These are phyloP conservation scores for Pyrgilauda ruficollis DNA, from an alignment of 2,113 vertebrate genomes.

Conservation along the genomic window DNA sequence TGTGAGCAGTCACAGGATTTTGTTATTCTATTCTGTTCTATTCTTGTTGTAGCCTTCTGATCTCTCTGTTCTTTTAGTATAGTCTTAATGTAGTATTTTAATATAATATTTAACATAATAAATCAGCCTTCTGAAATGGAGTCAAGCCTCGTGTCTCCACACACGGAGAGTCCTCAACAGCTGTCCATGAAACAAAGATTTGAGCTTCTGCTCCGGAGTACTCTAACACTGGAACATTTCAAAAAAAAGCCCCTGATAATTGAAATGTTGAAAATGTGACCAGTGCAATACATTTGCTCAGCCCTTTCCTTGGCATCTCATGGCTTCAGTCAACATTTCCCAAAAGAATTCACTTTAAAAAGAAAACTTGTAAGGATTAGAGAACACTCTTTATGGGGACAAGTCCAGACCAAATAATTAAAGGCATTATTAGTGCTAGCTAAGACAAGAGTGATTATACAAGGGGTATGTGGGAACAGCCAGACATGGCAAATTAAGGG, in stretches of 20 bases:
- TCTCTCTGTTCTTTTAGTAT: no score
- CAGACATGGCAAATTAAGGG: background rate
- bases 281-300: background rate
- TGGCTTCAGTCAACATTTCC: background rate
- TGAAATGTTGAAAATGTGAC: background rate
- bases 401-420: background rate
- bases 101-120: no score
- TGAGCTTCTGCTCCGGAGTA: background rate
- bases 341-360: background rate
- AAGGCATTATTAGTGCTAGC: background rate
- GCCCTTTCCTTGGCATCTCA: background rate
- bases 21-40: no score
- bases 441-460: background rate
- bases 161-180: no score
- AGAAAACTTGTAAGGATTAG: background rate
- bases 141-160: no score
- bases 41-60: no score
- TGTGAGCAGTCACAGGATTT: no score
- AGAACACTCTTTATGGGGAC: background rate
- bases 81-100: no score
- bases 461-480: background rate
- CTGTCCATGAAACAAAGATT: background rate
- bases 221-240: background rate
- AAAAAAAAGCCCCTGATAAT: background rate
- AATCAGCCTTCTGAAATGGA: no score